A percentile compares a stretch with the other conserved stretches of the same genome.
Evolutionary conservation across 2,113 vertebrate genomes (phyloP).

Genomic region (Varanus komodoensis): DNA sequence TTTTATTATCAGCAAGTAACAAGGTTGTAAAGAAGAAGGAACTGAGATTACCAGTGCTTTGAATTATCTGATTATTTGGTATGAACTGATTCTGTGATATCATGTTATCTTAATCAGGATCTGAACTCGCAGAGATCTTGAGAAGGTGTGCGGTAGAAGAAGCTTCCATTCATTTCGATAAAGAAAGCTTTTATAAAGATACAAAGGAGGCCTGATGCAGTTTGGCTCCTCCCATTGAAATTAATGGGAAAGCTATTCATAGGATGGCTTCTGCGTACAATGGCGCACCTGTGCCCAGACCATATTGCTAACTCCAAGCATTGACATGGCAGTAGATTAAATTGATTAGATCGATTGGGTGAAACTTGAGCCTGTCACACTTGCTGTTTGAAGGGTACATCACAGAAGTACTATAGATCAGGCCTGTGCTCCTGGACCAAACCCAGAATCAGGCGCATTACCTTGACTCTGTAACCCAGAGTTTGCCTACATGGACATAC

Average conservation of each 20-base stretch:
- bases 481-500: no score
- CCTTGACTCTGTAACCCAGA: no score
- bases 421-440: no score
- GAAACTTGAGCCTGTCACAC: neutral
- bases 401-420: no score
- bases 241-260: neutral
- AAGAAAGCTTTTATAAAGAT: neutral
- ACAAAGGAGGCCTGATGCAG: neutral
- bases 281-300: neutral
- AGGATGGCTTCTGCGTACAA: neutral
- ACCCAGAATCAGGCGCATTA: no score
- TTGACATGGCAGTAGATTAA: neutral
- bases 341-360: neutral
- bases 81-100: neutral
- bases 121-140: neutral
- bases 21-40: slow-evolving; percentile 10
- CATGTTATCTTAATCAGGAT: neutral
- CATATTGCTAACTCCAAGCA: neutral
- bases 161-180: neutral
- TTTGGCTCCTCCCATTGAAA: neutral
- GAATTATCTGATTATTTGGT: neutral
- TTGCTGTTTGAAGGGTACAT: no score
- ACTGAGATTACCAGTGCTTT: slow-evolving; percentile 24
- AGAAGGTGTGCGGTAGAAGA: neutral
- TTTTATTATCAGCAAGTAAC: slow-evolving; percentile 15